Evolutionary conservation across 2,888 invertebrate genomes (phyloP).

Genomic region (Halictus quadricinctus): DNA sequence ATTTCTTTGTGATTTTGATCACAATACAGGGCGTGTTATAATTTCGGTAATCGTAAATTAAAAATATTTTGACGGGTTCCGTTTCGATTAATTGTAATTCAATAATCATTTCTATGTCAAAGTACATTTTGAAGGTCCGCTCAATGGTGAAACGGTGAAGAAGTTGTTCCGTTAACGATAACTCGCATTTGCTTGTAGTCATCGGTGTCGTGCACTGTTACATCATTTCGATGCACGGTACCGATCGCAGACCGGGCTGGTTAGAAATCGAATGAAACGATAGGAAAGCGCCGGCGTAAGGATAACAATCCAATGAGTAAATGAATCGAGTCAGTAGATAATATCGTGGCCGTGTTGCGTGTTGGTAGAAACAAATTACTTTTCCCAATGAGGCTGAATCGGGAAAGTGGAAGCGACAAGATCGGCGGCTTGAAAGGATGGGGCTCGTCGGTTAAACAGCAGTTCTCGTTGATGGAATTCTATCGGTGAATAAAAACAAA

Average conservation of each 20-base stretch:
- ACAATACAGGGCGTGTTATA: too few species aligned
- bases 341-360: slow-evolving; percentile 42
- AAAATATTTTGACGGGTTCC: too few species aligned
- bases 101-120: too few species aligned
- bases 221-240: not conserved
- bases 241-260: not conserved
- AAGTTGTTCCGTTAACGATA: not conserved
- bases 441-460: slow-evolving; percentile 2
- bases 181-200: not conserved
- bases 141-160: not conserved
- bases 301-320: slow-evolving; percentile 43
- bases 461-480: slow-evolving; percentile 5
- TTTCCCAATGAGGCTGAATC: slow-evolving; percentile 49
- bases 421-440: not conserved
- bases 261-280: slow-evolving; percentile 23
- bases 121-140: not conserved
- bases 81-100: too few species aligned
- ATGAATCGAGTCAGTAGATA: slow-evolving; percentile 47
- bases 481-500: not conserved
- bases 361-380: slow-evolving; percentile 47
- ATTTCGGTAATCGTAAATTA: too few species aligned
- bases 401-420: slow-evolving; percentile 39
- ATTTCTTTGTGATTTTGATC: too few species aligned
- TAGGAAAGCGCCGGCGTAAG: slow-evolving; percentile 16
- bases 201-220: not conserved